A percentile compares a stretch with the other conserved stretches of the same genome.
Conservation (phyloP, 2,797 vertebrate genomes). For the Schizopygopsis pylzovi region DNA sequence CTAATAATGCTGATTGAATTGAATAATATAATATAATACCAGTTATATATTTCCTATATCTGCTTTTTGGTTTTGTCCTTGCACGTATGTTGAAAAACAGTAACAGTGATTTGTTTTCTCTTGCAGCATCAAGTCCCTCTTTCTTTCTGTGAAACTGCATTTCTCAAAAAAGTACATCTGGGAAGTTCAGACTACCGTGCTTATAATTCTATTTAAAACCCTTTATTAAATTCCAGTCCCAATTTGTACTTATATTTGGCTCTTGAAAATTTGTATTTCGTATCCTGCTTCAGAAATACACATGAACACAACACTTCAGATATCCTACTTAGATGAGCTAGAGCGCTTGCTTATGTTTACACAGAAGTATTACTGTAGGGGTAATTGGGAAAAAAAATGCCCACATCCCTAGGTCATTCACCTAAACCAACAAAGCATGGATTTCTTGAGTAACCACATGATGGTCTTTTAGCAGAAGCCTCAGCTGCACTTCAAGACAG, state of each 20-base stretch:
- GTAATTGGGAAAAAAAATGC: background rate
- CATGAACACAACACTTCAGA: background rate
- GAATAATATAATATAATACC: background rate
- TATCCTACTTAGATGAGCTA: background rate
- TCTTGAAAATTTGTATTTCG: background rate
- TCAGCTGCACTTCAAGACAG: conserved; percentile 41
- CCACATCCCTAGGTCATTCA: conserved; percentile 24
- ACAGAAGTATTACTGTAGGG: background rate
- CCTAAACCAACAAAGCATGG: conserved; percentile 36
- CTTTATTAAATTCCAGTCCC: background rate
- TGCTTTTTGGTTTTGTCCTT: background rate
- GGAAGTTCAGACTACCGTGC: background rate
- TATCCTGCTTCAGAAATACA: background rate
- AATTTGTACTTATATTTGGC: background rate
- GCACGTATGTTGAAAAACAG: background rate
- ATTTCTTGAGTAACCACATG: conserved; percentile 38
- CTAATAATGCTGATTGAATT: background rate
- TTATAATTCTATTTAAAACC: background rate
- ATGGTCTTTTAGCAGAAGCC: conserved; percentile 37
- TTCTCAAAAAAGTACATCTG: background rate
- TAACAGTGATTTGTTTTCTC: background rate
- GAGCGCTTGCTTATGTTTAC: background rate
- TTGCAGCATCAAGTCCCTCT: background rate
- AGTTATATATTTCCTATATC: background rate
- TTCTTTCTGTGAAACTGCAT: background rate